Conservation (phyloP, 1,140 invertebrate species). For the Tenebrio molitor region DNA sequence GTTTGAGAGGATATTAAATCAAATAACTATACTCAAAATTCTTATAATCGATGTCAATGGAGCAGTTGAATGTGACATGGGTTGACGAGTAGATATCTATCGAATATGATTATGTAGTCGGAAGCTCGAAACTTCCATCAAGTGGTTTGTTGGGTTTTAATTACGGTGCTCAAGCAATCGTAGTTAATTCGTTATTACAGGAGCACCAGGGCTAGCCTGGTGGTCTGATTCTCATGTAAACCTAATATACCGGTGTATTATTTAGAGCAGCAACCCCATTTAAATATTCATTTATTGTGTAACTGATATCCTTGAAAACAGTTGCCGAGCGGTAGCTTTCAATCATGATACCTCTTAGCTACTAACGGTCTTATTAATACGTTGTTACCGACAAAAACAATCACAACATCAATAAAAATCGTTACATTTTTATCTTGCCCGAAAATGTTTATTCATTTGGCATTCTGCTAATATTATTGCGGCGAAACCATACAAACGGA, state of each 20-base stretch:
- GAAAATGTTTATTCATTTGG: no score
- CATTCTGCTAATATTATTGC: no score
- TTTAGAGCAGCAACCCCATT: constrained; percentile 37
- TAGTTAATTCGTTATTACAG: constrained; percentile 50
- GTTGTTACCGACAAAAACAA: background rate
- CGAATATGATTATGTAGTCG: constrained; percentile 9
- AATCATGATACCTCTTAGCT: background rate
- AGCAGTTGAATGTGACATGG: background rate
- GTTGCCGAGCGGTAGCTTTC: constrained; percentile 11
- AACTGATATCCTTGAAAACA: constrained; percentile 42
- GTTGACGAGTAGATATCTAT: constrained; percentile 1
- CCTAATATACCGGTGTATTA: constrained; percentile 38
- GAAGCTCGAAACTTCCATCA: background rate
- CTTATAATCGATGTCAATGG: no score
- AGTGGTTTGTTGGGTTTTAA: constrained; percentile 44
- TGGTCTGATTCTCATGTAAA: constrained; percentile 50
- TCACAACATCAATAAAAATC: no score
- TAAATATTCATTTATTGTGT: constrained; percentile 50
- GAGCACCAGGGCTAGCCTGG: constrained; percentile 30
- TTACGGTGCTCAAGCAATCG: constrained; percentile 54
- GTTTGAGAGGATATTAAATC: no score
- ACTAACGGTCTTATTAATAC: background rate
- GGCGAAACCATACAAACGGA: no score
- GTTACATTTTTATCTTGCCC: no score
- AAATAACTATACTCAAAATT: no score